These are phyloP conservation scores for Pachyrhynchus sulphureomaculatus DNA, from an alignment of 1,140 invertebrate species.

Conservation along the genomic window DNA sequence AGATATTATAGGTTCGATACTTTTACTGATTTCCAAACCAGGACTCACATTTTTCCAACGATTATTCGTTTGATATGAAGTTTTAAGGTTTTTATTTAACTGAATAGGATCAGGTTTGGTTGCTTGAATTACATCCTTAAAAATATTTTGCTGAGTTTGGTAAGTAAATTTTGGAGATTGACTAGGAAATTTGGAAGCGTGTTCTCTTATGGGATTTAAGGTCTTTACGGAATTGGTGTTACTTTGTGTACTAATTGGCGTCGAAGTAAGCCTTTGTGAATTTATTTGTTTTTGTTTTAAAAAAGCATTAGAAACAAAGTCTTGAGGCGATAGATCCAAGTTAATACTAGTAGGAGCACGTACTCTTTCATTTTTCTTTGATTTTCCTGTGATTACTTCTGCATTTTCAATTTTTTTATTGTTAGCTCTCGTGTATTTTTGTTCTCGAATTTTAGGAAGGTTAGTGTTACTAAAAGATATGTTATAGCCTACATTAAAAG, in stretches of 20 bases:
- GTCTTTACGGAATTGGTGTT: no score
- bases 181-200: background rate
- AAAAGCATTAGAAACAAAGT: constrained; percentile 4
- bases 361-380: constrained; percentile 25
- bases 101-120: constrained; percentile 3
- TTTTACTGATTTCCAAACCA: background rate
- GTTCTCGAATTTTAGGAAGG: background rate
- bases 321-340: background rate
- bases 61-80: background rate
- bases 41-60: background rate
- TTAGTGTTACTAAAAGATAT: constrained; percentile 1
- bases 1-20: background rate
- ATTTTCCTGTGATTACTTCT: constrained; percentile 24
- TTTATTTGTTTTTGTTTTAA: background rate
- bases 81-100: background rate
- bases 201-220: background rate
- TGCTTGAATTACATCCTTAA: constrained; percentile 6
- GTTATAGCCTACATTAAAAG: constrained; percentile 22
- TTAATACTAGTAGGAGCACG: constrained; percentile 5
- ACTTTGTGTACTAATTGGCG: background rate
- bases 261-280: background rate
- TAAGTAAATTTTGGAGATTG: background rate
- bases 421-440: no score
- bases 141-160: constrained; percentile 12
- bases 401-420: constrained; percentile 25